A percentile compares a stretch with the other conserved stretches of the same genome.
These are phyloP conservation scores for Passer domesticus DNA, from an alignment of 2,113 vertebrate genomes.

Conservation along the genomic window DNA sequence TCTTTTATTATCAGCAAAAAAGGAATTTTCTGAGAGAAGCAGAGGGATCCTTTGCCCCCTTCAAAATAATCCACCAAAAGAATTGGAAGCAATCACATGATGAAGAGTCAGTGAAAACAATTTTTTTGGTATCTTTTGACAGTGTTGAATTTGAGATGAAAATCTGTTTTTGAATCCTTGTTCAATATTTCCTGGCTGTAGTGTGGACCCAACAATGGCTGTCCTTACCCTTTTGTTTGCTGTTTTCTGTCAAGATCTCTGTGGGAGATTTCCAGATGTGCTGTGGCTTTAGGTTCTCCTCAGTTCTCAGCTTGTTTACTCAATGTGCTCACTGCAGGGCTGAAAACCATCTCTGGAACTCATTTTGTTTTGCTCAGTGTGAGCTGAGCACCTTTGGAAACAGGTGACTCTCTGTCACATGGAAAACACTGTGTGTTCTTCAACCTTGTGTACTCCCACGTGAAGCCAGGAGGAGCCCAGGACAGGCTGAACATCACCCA, in stretches of 20 bases:
- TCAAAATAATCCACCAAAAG: not conserved
- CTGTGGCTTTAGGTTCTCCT: not conserved
- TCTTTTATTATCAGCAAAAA: not conserved
- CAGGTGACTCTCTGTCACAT: fast-evolving
- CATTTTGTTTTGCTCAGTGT: not conserved
- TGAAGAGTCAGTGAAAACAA: not conserved
- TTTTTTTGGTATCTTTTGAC: not conserved
- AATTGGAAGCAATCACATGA: not conserved
- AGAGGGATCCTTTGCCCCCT: not conserved
- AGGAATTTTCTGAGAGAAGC: not conserved
- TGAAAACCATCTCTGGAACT: not conserved
- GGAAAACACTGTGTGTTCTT: not conserved
- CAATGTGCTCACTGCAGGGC: not conserved
- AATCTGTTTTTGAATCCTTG: not conserved
- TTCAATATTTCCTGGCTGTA: not conserved
- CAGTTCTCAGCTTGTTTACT: not conserved
- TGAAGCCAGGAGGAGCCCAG: not conserved
- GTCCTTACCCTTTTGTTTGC: not conserved
- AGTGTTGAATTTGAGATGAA: not conserved
- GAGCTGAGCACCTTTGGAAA: not conserved
- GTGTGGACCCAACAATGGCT: not conserved
- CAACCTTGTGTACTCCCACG: fast-evolving
- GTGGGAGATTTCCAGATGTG: not conserved
- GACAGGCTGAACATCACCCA: not conserved
- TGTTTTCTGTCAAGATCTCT: not conserved